These are phyloP conservation scores for Enteromius radiatus DNA, from an alignment of 2,797 vertebrate genomes.

Conservation along the genomic window DNA sequence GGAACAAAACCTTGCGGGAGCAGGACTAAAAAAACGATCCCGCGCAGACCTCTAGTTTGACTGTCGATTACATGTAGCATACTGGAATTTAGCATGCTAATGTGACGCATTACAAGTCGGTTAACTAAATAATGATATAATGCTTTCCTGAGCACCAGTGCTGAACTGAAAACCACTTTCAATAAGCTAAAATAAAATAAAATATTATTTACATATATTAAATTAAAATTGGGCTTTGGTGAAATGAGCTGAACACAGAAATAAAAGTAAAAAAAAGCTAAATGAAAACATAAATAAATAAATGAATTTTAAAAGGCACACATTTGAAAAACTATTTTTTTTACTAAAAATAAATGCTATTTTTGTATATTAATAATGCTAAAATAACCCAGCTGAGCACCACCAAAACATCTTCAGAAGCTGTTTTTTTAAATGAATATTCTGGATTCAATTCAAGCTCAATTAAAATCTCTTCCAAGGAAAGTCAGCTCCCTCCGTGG, in stretches of 20 bases:
- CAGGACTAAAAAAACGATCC: too few relatives aligned
- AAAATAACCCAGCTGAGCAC: conserved; percentile 1
- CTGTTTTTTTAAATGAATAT: background rate
- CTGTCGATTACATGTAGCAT: too few relatives aligned
- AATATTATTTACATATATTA: background rate
- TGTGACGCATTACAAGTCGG: background rate
- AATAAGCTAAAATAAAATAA: background rate
- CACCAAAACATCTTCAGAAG: background rate
- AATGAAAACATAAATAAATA: background rate
- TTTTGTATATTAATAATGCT: background rate
- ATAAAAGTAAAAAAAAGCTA: background rate
- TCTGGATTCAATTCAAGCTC: background rate
- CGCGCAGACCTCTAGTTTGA: too few relatives aligned
- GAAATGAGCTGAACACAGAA: background rate
- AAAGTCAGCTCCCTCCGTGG: background rate
- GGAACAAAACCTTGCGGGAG: too few relatives aligned
- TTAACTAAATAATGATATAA: background rate
- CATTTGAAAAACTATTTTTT: too few relatives aligned
- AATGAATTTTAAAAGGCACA: too few relatives aligned
- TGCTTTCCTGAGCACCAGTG: background rate
- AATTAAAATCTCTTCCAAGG: background rate
- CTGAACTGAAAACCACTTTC: background rate
- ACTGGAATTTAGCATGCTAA: background rate
- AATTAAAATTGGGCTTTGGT: background rate
- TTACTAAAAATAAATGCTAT: background rate